Evolutionary conservation across 2,797 vertebrate genomes (phyloP), one percentile per base, ranked within the genome.

Genomic region (Lemur catta): DNA sequence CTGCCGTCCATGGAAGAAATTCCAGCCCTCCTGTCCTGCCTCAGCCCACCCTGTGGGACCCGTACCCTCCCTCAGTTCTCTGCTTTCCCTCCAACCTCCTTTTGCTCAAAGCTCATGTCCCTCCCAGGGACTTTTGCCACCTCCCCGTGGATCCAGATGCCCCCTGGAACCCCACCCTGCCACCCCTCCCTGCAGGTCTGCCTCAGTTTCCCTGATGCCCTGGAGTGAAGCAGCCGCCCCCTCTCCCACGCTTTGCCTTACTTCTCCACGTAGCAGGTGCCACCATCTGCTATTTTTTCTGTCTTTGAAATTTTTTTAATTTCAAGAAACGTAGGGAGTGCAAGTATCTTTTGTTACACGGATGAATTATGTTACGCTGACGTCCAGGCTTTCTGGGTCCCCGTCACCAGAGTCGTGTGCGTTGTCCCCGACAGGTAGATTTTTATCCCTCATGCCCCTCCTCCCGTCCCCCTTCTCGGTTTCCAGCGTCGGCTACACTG

Each of bases 71-170:
- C 59, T n/a, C 17, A 90, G 28, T 69, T 65, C 67, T n/a, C 78
- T 41, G 30, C 57, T 26, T 26, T 59, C 9, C 46, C 48, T 78
- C 33, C 1, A 24, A 38, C 38, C n/a, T 80, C 63, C 71, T 80
- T 95, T 91, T 38, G 30, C 38, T 90, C 33, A 41, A 79, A 92
- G 35, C 63, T 74, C 69, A 78, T 87, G 90, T 92, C 43, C 71
- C 59, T 72, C 46, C 82, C 59, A 35, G 20, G 46, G 86, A 55
- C 41, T 74, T 84, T 38, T 24, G 2, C 5, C 41, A 38, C 13
- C n/a, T 92, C 79, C 74, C 8, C 0, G 11, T 26, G 67, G 38
- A 52, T 80, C n/a, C 11, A 3, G 4, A 20, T 43, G 43, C 55
- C 35, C 48, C 63, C 26, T 2, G 3, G 57, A 80, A 38, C 14